These are phyloP conservation scores for Onychorhynchus coronatus DNA, from an alignment of 2,113 vertebrate species.

Conservation along the genomic window DNA sequence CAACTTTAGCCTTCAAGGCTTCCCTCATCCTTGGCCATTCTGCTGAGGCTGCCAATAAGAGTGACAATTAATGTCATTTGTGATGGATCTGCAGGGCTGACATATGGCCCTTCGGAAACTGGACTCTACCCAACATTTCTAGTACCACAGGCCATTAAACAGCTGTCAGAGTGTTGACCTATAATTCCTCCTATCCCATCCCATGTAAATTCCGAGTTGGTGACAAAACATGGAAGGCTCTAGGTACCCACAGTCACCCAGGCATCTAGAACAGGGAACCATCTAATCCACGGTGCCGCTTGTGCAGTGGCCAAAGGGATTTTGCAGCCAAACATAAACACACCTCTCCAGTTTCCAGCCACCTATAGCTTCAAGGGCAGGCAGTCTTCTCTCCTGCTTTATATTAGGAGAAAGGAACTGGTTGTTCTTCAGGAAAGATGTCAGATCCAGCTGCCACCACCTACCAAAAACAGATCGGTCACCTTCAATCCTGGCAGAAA, in stretches of 20 bases:
- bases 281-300: not conserved
- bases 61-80: not conserved
- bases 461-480: not conserved
- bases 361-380: not conserved
- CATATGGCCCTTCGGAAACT: not conserved
- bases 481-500: not conserved
- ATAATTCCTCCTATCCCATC: not conserved
- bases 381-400: not conserved
- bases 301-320: not conserved
- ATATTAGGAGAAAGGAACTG: not conserved
- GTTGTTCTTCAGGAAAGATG: not conserved
- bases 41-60: not conserved
- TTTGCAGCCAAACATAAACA: conserved; percentile 5
- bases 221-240: not conserved
- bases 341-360: not conserved
- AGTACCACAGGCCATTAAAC: conserved; percentile 21
- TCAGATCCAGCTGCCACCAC: not conserved
- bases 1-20: not conserved
- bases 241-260: not conserved
- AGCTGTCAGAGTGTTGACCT: not conserved
- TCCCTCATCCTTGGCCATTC: not conserved
- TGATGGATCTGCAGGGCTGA: not conserved
- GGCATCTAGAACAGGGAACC: not conserved
- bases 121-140: not conserved
- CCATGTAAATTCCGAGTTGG: not conserved